Percentiles rank a stretch among this genome's conserved stretches.
phyloP scores from a whole-genome alignment of 2,888 invertebrate genomes.

The Xestia xanthographa region DNA sequence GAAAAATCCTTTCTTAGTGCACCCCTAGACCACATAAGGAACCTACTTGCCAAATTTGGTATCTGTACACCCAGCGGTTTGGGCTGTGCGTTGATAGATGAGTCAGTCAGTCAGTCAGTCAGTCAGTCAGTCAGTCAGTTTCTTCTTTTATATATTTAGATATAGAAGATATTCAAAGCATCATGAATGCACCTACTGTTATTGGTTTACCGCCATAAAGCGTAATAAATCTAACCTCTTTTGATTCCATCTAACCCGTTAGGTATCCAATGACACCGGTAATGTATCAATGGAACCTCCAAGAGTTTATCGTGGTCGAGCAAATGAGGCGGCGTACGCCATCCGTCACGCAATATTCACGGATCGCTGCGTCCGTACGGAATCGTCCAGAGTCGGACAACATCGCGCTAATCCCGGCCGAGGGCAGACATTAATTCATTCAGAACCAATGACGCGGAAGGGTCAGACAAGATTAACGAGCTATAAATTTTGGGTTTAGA shows the following conservation, averaged over 20 bases:
- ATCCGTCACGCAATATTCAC: conserved; percentile 65
- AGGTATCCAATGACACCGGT: conserved; percentile 42
- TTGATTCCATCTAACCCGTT: conserved; percentile 8
- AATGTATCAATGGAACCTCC: conserved; percentile 52
- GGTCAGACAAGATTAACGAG: conserved; percentile 81
- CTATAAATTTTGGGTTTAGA: conserved; percentile 70
- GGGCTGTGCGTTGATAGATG: too few species aligned
- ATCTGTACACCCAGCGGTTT: too few species aligned
- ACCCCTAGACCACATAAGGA: too few species aligned
- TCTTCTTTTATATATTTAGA: too few species aligned
- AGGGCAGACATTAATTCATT: conserved; percentile 72
- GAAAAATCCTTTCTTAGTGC: too few species aligned
- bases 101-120: too few species aligned
- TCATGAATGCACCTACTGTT: neutral
- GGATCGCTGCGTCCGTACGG: conserved; percentile 62
- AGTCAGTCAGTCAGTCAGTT: too few species aligned
- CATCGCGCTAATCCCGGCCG: conserved; percentile 66
- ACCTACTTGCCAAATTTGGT: too few species aligned
- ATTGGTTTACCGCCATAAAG: neutral
- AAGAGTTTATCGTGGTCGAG: conserved; percentile 56
- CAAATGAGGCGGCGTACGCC: conserved; percentile 57
- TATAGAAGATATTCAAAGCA: neutral
- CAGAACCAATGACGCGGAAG: conserved; percentile 78
- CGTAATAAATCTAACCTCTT: neutral
- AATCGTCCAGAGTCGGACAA: conserved; percentile 63